A percentile compares a stretch with the other conserved stretches of the same genome.
These are phyloP conservation scores for Peribatodes rhomboidaria DNA, from an alignment of 2,888 invertebrate genomes.

Conservation along the genomic window DNA sequence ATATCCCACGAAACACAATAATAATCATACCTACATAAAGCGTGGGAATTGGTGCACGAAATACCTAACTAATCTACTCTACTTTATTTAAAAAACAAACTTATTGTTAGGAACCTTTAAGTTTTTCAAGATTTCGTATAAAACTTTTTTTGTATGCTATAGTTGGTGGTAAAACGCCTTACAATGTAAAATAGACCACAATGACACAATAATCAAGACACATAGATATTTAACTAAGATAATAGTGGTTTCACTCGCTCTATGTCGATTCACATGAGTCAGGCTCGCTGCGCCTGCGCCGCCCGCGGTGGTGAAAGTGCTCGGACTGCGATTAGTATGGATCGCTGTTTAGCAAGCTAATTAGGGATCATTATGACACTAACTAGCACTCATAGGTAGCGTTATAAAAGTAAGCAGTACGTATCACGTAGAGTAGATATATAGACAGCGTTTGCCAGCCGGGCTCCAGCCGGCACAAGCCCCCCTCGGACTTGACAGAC, in stretches of 20 bases:
- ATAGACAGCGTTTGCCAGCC: no score
- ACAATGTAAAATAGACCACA: no score
- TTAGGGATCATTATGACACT: slow-evolving; percentile 36
- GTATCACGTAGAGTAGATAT: no score
- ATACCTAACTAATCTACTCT: background rate
- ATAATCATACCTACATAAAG: background rate
- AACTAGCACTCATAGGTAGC: background rate
- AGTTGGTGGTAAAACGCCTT: no score
- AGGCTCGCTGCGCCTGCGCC: slow-evolving; percentile 14
- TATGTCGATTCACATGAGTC: background rate
- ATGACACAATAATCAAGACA: no score
- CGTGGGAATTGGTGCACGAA: slow-evolving; percentile 1
- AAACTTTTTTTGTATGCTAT: no score
- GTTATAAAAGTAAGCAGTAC: background rate
- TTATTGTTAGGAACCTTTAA: background rate
- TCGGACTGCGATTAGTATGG: slow-evolving; percentile 53
- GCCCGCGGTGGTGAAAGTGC: slow-evolving; percentile 38
- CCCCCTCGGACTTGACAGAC: no score
- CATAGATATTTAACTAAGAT: background rate
- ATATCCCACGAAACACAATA: slow-evolving; percentile 10
- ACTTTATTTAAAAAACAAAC: background rate
- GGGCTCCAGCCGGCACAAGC: no score
- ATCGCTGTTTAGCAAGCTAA: slow-evolving; percentile 50
- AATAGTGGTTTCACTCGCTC: slow-evolving; percentile 10
- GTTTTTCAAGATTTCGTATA: no score